Evolutionary conservation across 2,888 invertebrate genomes (phyloP).

Genomic region (Tyria jacobaeae): DNA sequence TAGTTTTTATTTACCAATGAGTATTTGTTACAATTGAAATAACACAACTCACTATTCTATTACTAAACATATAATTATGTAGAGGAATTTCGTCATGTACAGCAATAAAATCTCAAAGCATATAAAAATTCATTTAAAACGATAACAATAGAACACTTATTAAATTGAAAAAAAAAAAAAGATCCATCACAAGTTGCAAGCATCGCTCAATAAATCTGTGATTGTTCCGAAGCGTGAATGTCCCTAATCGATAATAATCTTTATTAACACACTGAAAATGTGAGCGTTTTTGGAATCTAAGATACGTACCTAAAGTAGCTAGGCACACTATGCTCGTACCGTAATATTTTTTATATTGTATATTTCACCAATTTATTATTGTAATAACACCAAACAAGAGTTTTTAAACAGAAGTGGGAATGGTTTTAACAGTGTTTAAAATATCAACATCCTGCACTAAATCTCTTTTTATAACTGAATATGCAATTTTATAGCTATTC

Average conservation of each 20-base stretch:
- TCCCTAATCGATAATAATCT: slow-evolving; percentile 73
- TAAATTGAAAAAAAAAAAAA: no score
- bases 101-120: neutral
- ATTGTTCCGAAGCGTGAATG: slow-evolving; percentile 81
- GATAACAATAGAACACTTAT: slow-evolving; percentile 61
- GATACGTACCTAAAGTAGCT: neutral
- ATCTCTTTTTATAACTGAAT: slow-evolving; percentile 68
- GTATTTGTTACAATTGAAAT: no score
- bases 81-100: neutral
- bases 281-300: slow-evolving; percentile 54
- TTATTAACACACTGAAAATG: slow-evolving; percentile 74
- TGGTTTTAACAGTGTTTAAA: slow-evolving; percentile 65
- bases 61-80: no score
- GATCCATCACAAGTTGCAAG: no score
- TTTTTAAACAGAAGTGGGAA: no score
- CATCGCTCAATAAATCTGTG: slow-evolving; percentile 78
- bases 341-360: neutral
- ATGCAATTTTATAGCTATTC: slow-evolving; percentile 75
- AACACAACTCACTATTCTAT: no score
- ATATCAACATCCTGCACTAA: slow-evolving; percentile 68
- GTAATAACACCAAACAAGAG: no score
- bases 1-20: no score
- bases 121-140: slow-evolving; percentile 43
- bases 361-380: no score
- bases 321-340: slow-evolving; percentile 20